Evolutionary conservation across 1,140 invertebrate species (phyloP).

Genomic region (Drosophila oshimai): DNA sequence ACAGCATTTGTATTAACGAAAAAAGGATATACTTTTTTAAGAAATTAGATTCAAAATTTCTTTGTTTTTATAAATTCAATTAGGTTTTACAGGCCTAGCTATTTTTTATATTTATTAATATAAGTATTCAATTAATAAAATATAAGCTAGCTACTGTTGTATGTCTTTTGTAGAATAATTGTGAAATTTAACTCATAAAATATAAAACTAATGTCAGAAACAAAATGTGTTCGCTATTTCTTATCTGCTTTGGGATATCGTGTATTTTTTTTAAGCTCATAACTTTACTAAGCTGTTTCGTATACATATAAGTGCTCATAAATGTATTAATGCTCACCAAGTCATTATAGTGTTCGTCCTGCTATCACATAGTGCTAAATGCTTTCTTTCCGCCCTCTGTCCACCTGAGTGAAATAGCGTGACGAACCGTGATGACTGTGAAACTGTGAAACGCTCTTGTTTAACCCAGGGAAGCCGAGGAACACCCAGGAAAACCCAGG

Average conservation of each 20-base stretch:
- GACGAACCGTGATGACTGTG: constrained; percentile 28
- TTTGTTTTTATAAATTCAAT: too few species aligned
- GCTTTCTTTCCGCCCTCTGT: constrained; percentile 23
- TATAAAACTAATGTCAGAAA: too few species aligned
- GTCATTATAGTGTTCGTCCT: not conserved
- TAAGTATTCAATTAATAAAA: too few species aligned
- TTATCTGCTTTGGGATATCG: not conserved
- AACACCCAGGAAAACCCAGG: constrained; percentile 1
- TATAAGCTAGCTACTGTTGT: too few species aligned
- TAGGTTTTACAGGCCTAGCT: too few species aligned
- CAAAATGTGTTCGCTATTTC: too few species aligned
- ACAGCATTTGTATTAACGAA: too few species aligned
- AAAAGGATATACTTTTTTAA: too few species aligned
- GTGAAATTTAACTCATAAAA: too few species aligned
- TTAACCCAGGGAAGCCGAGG: constrained; percentile 2
- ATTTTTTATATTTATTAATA: too few species aligned
- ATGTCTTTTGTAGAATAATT: too few species aligned
- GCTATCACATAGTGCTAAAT: constrained; percentile 23
- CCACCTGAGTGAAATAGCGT: constrained; percentile 34
- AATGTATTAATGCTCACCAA: not conserved
- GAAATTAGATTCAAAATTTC: too few species aligned
- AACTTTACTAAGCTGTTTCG: not conserved
- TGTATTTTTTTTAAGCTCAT: not conserved
- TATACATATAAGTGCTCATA: not conserved
- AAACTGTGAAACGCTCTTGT: constrained; percentile 17